Base-by-base conservation (phyloP, 2,113 vertebrate species). In the Crotalus helleri region DNA sequence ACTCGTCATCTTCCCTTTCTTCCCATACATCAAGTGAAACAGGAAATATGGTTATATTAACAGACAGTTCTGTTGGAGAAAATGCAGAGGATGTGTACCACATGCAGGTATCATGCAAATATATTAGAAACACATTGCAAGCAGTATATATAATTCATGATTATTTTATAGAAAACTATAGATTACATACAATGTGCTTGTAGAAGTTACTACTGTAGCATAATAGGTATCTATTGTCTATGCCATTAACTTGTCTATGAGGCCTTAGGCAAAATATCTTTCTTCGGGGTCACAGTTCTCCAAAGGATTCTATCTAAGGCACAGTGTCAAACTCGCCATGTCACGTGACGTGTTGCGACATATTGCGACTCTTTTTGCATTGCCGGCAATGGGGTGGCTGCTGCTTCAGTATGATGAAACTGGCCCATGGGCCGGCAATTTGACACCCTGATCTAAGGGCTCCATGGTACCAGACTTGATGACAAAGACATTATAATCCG, bases 11-110 rank as follows among this genome's bases (percentile, higher is more conserved):
- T 95, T 99, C 99, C 61, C 98, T 99, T 96, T 99, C 99, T 0
- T 99, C 99, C 53, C 99, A 99, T 94, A 98, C 99, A 3, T 99
- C 99, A 89, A 99, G 99, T 4, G 99, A 99, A 97, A 98, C 98
- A 0, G 99, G 99, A 90, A 99, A 99, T 96, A 96, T 98, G 44
- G 98, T 98, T 96, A 98, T 99, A 94, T 97, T 99, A 95, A 98
- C 98, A 2, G 99, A 99, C 92, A 98, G 98, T 85, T 96, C 99
- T 92, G 96, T 98, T 96, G 98, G 98, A 90, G 99, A 99, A 97
- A 97, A 98, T 87, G 95, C 98, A 0, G 99, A 99, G 94, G 99
- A 99, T 4, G 96, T 98, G 23, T 97, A 98, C 95, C 98, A 98
- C 97, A 99, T 99, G 98, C 99, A 99, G 98, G 99, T 99, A 97